A percentile compares a stretch with the other conserved stretches of the same genome.
Evolutionary conservation across 2,888 invertebrate genomes (phyloP).

Genomic region (Pristionchus arcanus): DNA sequence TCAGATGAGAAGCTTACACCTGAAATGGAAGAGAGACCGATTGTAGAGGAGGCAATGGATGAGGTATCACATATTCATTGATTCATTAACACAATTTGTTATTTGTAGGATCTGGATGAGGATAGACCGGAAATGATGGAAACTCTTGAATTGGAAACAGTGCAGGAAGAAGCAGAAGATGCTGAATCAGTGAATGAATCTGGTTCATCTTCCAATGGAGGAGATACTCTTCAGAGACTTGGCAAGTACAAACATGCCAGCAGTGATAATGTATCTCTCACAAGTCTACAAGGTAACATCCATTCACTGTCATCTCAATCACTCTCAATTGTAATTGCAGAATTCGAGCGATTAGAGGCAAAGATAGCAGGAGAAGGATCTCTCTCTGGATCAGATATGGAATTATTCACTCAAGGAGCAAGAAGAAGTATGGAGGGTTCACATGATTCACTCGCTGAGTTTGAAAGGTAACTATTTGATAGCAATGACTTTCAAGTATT

Average conservation of each 20-base stretch:
- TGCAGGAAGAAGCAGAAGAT: slow-evolving; percentile 70
- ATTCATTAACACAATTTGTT: neutral
- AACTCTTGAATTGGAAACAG: slow-evolving; percentile 67
- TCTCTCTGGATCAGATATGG: slow-evolving; percentile 72
- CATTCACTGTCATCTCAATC: neutral
- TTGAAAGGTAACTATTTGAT: slow-evolving; percentile 68
- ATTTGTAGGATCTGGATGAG: slow-evolving; percentile 16
- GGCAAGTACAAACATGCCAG: slow-evolving; percentile 68
- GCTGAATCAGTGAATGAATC: slow-evolving; percentile 66
- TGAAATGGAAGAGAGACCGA: slow-evolving; percentile 46
- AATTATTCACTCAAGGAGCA: slow-evolving; percentile 56
- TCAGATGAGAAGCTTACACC: slow-evolving; percentile 47
- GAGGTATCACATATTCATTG: neutral
- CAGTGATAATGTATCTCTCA: slow-evolving; percentile 72
- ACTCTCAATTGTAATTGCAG: slow-evolving; percentile 52
- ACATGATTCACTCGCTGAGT: slow-evolving; percentile 74
- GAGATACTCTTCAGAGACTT: slow-evolving; percentile 63
- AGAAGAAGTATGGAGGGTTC: slow-evolving; percentile 70
- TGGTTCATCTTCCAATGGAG: slow-evolving; percentile 67
- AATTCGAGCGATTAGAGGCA: slow-evolving; percentile 78
- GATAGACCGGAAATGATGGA: slow-evolving; percentile 20
- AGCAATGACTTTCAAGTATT: neutral
- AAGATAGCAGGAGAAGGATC: slow-evolving; percentile 73
- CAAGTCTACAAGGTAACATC: slow-evolving; percentile 66
- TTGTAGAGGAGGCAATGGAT: slow-evolving; percentile 25